A percentile compares a stretch with the other conserved stretches of the same genome.
phyloP scores from a whole-genome alignment of 1,140 invertebrate genomes.

The Drosophila teissieri region DNA sequence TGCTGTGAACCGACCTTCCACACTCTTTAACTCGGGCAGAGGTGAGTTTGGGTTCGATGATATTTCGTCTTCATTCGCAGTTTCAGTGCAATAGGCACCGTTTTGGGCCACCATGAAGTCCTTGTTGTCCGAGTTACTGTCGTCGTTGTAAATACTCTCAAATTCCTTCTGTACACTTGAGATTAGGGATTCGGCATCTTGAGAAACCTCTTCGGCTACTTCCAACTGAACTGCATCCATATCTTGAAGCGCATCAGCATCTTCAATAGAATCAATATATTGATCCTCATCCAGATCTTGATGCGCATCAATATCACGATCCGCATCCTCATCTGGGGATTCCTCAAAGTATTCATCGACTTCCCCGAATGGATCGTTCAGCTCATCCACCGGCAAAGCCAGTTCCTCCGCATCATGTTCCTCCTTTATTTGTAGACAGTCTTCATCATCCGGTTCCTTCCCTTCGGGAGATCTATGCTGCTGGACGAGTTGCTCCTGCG shows the following conservation, averaged over 20 bases:
- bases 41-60: background rate
- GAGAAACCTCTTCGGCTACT: conserved; percentile 1
- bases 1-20: background rate
- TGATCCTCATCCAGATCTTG: background rate
- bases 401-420: background rate
- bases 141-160: conserved; percentile 23
- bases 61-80: background rate
- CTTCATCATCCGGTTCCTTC: background rate
- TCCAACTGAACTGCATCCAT: background rate
- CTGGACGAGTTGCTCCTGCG: conserved; percentile 38
- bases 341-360: conserved; percentile 11
- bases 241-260: background rate
- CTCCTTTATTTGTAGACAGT: background rate
- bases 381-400: background rate
- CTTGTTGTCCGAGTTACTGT: conserved; percentile 17
- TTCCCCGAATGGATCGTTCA: conserved; percentile 1
- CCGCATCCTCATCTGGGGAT: background rate
- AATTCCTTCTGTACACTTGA: conserved; percentile 35
- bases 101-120: background rate
- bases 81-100: background rate
- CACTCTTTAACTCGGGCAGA: background rate
- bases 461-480: background rate
- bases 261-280: background rate
- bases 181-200: conserved; percentile 36
- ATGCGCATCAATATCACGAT: background rate